Base-by-base conservation (phyloP, 1,140 invertebrate species). In the Procambarus virginalis region DNA sequence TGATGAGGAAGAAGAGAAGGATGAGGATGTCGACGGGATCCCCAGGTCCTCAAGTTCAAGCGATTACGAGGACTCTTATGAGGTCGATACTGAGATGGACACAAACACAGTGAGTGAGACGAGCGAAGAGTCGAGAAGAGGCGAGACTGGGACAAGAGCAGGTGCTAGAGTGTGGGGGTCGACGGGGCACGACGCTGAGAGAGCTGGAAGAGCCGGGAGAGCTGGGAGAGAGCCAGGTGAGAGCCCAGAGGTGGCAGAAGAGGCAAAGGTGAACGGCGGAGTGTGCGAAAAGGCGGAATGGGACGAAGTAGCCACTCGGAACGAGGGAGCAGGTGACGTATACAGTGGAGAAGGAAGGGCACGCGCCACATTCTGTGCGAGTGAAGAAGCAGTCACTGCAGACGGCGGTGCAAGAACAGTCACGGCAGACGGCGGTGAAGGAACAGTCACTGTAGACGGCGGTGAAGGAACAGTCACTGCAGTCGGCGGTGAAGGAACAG, bases 11-110 rank as follows among this genome's bases (percentile, higher is more conserved):
- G 45, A 73, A 17, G 75, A 58, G 2, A 49, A 46, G 12, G 83
- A 76, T 20, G 55, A 48, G 48, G 70, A 55, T 12, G 75, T 51
- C 9, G 70, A 51, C 20, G 82, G 34, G 14, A 14, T 70, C 49
- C 45, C 82, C 10, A 84, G 68, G 46, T 84, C 64, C 70, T 75
- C 46, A 2, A 84, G 68, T 75, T 70, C 68, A 12, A 84, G 82
- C 51, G 82, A 75, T n/a, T 64, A 68, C 58, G 84, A 86, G 75
- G 75, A 64, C 51, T 55, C 51, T 17, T 60, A 87, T 12, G 76
- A 87, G n/a, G 48, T 80, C n/a, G 77, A 87, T 80, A 80, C 85
- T 49, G 84, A 86, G 75, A 76, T 77, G 3, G 84, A 64, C 48
- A 60, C 79, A 45, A 87, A 70, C 49, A 51, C 68, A 9, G 49